These are phyloP conservation scores for Noctua fimbriata DNA, from an alignment of 2,888 invertebrate species.

Conservation along the genomic window DNA sequence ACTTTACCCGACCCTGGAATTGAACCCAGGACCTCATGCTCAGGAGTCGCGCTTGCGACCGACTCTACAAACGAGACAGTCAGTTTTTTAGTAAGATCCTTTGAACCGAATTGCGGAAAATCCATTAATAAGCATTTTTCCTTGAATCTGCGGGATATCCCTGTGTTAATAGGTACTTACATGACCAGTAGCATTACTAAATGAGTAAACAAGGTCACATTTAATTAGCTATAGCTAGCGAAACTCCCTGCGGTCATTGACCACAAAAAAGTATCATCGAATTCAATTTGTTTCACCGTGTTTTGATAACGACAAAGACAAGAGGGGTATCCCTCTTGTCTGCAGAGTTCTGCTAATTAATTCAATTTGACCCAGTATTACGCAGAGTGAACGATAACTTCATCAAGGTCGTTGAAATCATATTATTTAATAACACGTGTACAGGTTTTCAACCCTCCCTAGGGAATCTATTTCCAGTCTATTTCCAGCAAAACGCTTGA, in stretches of 20 bases:
- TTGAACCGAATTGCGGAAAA: constrained; percentile 9
- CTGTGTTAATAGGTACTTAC: not conserved
- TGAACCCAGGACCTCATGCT: too few species aligned
- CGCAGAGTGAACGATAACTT: constrained; percentile 1
- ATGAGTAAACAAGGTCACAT: not conserved
- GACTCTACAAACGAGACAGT: too few species aligned
- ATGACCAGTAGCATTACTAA: not conserved
- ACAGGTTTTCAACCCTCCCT: constrained; percentile 14
- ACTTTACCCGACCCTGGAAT: too few species aligned
- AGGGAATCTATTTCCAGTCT: constrained; percentile 35
- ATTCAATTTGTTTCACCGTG: not conserved
- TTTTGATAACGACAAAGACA: not conserved
- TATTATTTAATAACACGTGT: constrained; percentile 25
- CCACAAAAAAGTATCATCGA: not conserved
- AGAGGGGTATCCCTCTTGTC: not conserved
- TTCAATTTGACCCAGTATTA: not conserved
- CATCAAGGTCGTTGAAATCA: constrained; percentile 26
- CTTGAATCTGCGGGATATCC: constrained; percentile 15
- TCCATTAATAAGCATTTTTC: not conserved
- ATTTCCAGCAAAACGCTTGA: constrained; percentile 27
- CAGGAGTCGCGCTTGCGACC: too few species aligned
- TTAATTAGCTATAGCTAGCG: not conserved
- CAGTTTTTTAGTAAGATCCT: not conserved
- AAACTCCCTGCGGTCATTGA: not conserved
- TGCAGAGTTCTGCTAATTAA: not conserved